Percentiles rank a stretch among this genome's conserved stretches.
These are phyloP conservation scores for Lordiphosa stackelbergi DNA, from an alignment of 1,140 invertebrate genomes.

Conservation along the genomic window DNA sequence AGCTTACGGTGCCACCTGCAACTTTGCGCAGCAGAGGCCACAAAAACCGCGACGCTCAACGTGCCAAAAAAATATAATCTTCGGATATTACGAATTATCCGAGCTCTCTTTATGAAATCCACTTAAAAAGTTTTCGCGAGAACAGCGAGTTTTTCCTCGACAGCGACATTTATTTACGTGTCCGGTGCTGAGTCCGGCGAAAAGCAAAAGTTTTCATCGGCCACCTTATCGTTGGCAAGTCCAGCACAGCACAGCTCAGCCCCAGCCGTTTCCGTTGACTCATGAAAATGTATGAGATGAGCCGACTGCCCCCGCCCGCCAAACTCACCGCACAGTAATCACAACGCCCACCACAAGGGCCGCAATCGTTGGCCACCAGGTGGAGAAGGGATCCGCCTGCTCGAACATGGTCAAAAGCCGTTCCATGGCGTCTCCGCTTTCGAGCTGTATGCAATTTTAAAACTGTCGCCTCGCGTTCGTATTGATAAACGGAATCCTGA, in stretches of 20 bases:
- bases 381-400: conserved; percentile 74
- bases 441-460: not conserved
- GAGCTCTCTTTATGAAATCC: conserved; percentile 53
- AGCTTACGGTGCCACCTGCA: conserved; percentile 41
- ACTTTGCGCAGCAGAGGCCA: conserved; percentile 33
- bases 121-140: conserved; percentile 68
- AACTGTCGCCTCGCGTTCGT: conserved; percentile 20
- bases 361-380: conserved; percentile 76
- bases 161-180: conserved; percentile 65
- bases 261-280: conserved; percentile 36
- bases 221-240: conserved; percentile 23
- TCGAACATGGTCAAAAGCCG: conserved; percentile 67
- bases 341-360: conserved; percentile 65
- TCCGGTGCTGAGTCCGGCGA: conserved; percentile 25
- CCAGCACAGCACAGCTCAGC: not conserved
- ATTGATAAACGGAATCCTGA: conserved; percentile 36
- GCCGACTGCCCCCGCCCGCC: not conserved
- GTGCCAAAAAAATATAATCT: conserved; percentile 53
- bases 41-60: conserved; percentile 49
- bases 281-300: conserved; percentile 43
- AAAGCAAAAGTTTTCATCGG: conserved; percentile 46
- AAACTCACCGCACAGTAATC: conserved; percentile 74
- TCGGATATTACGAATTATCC: conserved; percentile 70
- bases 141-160: conserved; percentile 38
- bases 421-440: conserved; percentile 28